These are phyloP conservation scores for Andrena praecox DNA, from an alignment of 2,888 invertebrate species.

Conservation along the genomic window DNA sequence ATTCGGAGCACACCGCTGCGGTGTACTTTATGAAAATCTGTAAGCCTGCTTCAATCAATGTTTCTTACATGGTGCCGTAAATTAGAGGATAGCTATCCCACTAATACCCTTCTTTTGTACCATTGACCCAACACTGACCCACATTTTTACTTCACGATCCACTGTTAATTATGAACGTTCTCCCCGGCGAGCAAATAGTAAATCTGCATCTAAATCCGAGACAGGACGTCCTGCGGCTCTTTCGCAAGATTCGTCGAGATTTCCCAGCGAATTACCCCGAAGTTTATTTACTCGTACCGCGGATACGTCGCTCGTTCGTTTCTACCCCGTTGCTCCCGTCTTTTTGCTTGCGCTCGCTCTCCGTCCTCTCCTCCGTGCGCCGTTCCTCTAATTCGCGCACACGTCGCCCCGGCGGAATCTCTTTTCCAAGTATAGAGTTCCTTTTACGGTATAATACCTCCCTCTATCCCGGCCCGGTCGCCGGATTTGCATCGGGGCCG, in stretches of 20 bases:
- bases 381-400: constrained; percentile 31
- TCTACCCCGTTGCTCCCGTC: neutral
- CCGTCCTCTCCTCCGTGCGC: neutral
- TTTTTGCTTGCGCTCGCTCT: constrained; percentile 11
- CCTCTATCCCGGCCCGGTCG: neutral
- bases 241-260: constrained; percentile 7
- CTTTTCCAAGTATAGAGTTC: constrained; percentile 28
- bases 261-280: constrained; percentile 19
- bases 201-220: too few species aligned
- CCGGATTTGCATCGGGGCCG: constrained; percentile 40
- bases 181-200: too few species aligned
- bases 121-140: too few species aligned
- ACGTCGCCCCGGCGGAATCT: constrained; percentile 32
- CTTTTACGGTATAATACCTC: constrained; percentile 36
- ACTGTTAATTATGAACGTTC: too few species aligned
- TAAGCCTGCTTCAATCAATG: too few species aligned
- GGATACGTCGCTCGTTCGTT: constrained; percentile 2
- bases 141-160: too few species aligned
- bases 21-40: too few species aligned
- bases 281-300: constrained; percentile 29
- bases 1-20: neutral
- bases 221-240: neutral
- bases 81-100: too few species aligned
- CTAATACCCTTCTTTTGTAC: too few species aligned
- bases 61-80: too few species aligned